Conservation (phyloP, 2,888 invertebrate genomes). For the Hirudinaria manillensis region DNA sequence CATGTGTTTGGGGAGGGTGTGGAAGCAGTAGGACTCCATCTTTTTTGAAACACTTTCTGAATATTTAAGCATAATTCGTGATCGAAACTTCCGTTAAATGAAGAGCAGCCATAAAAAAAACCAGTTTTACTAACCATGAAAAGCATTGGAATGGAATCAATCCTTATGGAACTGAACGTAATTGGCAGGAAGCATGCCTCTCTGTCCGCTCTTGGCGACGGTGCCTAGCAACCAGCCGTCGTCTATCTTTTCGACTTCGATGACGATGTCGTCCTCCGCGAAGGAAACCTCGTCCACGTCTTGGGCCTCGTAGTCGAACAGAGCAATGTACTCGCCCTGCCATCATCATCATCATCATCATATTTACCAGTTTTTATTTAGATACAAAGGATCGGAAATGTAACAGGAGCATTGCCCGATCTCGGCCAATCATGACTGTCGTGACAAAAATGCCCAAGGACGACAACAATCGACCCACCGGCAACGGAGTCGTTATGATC, state of each 20-base stretch:
- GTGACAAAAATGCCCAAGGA: too few species aligned
- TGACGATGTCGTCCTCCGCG: conserved; percentile 56
- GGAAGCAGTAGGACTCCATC: too few species aligned
- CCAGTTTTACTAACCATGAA: too few species aligned
- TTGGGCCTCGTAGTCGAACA: conserved; percentile 95
- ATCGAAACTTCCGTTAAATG: too few species aligned
- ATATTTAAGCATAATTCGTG: too few species aligned
- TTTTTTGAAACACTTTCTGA: too few species aligned
- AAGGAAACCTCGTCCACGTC: conserved; percentile 81
- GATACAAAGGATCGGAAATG: neutral
- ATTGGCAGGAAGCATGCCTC: conserved; percentile 97
- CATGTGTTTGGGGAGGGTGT: too few species aligned
- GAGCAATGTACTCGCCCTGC: conserved; percentile 62
- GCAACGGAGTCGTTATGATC: conserved; percentile 22
- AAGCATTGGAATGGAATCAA: too few species aligned
- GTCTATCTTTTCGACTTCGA: conserved; percentile 63
- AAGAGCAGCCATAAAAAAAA: too few species aligned
- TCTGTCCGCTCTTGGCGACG: conserved; percentile 70
- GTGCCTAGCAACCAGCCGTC: conserved; percentile 98
- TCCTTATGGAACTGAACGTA: conserved; percentile 63
- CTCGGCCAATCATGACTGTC: too few species aligned
- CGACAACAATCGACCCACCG: neutral
- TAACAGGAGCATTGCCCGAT: too few species aligned
- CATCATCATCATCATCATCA: neutral
- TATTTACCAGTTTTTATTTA: neutral